phyloP scores from a whole-genome alignment of 2,888 invertebrate species.

The Incurvaria masculella region DNA sequence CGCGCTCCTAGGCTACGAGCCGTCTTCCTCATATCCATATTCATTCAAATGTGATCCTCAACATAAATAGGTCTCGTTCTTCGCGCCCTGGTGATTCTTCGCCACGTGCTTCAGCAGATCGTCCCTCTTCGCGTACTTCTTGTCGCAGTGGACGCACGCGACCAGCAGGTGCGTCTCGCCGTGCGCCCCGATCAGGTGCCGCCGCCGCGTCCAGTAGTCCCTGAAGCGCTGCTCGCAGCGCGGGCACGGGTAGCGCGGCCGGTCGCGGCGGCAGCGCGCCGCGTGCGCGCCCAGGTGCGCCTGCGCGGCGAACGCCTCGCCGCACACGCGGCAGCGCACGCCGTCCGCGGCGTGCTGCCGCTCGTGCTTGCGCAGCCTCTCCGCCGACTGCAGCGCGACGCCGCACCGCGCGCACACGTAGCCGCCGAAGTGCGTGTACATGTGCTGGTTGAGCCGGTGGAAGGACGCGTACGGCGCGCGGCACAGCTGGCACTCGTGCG shows the following conservation, averaged over 20 bases:
- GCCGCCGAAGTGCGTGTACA: slow-evolving; percentile 24
- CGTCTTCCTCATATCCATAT: too few species aligned
- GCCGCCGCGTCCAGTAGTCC: slow-evolving; percentile 1
- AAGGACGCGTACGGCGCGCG: neutral
- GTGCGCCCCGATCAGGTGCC: neutral
- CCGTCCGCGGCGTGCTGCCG: slow-evolving; percentile 1
- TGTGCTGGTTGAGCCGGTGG: slow-evolving; percentile 11
- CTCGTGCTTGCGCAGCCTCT: neutral
- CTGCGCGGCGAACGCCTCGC: too few species aligned
- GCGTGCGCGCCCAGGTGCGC: too few species aligned
- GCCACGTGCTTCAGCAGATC: too few species aligned
- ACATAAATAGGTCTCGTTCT: too few species aligned
- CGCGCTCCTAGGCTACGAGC: too few species aligned
- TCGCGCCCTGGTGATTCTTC: too few species aligned
- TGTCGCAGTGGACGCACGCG: neutral
- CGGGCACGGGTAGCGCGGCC: too few species aligned
- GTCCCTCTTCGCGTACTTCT: neutral
- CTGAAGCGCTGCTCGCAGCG: slow-evolving; percentile 7
- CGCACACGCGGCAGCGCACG: too few species aligned
- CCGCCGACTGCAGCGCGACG: slow-evolving; percentile 21
- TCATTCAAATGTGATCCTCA: too few species aligned
- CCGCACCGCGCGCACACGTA: slow-evolving; percentile 25
- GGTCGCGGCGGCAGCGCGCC: too few species aligned
- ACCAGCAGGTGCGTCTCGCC: neutral
- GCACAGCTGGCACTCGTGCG: slow-evolving; percentile 3